Percentiles rank a stretch among this genome's conserved stretches.
Evolutionary conservation across 2,797 vertebrate species (phyloP).

Genomic region (Cyclopterus lumpus): DNA sequence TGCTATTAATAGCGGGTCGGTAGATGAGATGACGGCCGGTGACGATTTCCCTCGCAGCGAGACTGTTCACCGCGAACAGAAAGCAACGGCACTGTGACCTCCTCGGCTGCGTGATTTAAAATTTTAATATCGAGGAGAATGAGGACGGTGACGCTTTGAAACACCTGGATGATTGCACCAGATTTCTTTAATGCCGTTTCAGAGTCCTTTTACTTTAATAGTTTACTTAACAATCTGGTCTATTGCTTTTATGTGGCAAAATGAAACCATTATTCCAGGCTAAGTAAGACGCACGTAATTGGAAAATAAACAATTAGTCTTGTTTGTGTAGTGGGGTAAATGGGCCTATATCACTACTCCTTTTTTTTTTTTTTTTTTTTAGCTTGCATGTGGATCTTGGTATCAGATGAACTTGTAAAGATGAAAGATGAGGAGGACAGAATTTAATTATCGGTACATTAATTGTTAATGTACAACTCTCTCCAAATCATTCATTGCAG

Average conservation of each 20-base stretch:
- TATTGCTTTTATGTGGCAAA: constrained; percentile 34
- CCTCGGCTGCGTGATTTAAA: constrained; percentile 30
- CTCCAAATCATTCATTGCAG: constrained; percentile 1
- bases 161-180: constrained; percentile 19
- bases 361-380: constrained; percentile 33
- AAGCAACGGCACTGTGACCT: constrained; percentile 39
- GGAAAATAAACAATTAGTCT: constrained; percentile 16
- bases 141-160: constrained; percentile 17
- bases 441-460: constrained; percentile 4
- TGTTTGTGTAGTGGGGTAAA: constrained; percentile 24
- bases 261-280: constrained; percentile 26
- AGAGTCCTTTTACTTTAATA: constrained; percentile 12
- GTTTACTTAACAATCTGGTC: constrained; percentile 17
- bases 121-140: constrained; percentile 1
- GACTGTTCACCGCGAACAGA: constrained; percentile 46
- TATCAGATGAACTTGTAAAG: constrained; percentile 23
- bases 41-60: constrained; percentile 53
- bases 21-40: constrained; percentile 67
- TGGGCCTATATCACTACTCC: constrained; percentile 29
- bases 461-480: constrained; percentile 26
- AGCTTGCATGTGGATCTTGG: constrained; percentile 1
- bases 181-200: constrained; percentile 13
- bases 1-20: constrained; percentile 78
- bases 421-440: too few species aligned
- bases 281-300: constrained; percentile 24